Conservation (phyloP, 2,113 vertebrate species). For the Bucco capensis region DNA sequence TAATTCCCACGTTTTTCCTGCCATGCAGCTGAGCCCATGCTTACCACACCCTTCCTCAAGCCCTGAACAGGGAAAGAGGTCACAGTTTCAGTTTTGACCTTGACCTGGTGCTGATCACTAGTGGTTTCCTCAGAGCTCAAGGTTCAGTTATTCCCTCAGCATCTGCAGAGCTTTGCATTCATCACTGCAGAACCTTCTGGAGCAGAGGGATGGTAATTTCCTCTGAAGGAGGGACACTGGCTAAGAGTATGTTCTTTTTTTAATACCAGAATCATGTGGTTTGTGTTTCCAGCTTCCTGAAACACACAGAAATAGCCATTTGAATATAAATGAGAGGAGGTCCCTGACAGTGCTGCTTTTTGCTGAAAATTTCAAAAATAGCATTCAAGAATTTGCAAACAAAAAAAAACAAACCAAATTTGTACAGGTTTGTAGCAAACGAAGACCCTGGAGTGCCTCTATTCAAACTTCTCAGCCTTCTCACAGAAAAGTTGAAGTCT, state of each 20-base stretch:
- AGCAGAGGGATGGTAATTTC: conserved; percentile 12
- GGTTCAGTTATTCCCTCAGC: neutral
- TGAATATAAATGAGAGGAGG: conserved; percentile 27
- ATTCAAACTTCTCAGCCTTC: neutral
- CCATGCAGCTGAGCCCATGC: neutral
- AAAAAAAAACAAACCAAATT: neutral
- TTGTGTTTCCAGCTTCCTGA: conserved; percentile 29
- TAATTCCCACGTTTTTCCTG: neutral
- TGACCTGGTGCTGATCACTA: neutral
- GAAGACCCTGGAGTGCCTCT: neutral
- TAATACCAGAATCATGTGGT: conserved; percentile 45
- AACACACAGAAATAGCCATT: conserved; percentile 1
- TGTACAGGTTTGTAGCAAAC: neutral
- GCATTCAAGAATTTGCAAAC: neutral
- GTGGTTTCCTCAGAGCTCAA: neutral
- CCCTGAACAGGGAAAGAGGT: neutral
- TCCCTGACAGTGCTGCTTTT: neutral
- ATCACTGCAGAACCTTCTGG: conserved; percentile 7
- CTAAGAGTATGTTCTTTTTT: conserved; percentile 34
- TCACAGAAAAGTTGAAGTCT: neutral
- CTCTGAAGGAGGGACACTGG: conserved; percentile 18
- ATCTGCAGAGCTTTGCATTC: conserved; percentile 1
- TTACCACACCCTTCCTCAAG: neutral
- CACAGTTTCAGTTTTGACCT: neutral
- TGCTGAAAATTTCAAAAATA: neutral